Percentiles rank a stretch among this genome's conserved stretches.
Conservation (phyloP, 1,140 invertebrate species). For the Macrotrachela quadricornifera region DNA sequence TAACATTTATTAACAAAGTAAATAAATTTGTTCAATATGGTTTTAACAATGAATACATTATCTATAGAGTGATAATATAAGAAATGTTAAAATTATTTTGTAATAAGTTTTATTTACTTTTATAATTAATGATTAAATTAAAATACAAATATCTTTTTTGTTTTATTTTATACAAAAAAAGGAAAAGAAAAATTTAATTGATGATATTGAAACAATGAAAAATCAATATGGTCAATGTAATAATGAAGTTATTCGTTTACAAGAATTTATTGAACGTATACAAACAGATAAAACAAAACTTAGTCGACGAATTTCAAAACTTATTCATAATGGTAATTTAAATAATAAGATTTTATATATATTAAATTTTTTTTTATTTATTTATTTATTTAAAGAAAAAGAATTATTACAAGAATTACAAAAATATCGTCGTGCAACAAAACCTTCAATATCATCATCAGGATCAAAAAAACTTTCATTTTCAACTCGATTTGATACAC, state of each 20-base stretch:
- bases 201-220: slow-evolving; percentile 16
- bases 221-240: slow-evolving; percentile 7
- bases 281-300: slow-evolving; percentile 26
- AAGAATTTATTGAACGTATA: slow-evolving; percentile 20
- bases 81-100: too few relatives aligned
- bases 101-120: too few relatives aligned
- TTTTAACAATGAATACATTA: too few relatives aligned
- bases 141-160: too few relatives aligned
- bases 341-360: not conserved
- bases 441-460: slow-evolving; percentile 4
- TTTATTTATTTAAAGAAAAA: slow-evolving; percentile 18
- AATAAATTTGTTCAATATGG: too few relatives aligned
- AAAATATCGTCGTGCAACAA: slow-evolving; percentile 15
- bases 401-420: slow-evolving; percentile 29
- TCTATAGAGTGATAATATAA: too few relatives aligned
- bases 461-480: slow-evolving; percentile 9
- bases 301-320: slow-evolving; percentile 19
- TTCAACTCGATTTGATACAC: slow-evolving; percentile 15
- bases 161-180: too few relatives aligned
- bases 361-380: not conserved
- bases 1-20: too few relatives aligned
- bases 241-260: slow-evolving; percentile 16
- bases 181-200: not conserved
- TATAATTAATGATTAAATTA: too few relatives aligned
- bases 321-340: slow-evolving; percentile 25